Percentiles rank a stretch among this genome's conserved stretches.
Evolutionary conservation across 2,888 invertebrate species (phyloP).

Genomic region (Euzetes globulus): DNA sequence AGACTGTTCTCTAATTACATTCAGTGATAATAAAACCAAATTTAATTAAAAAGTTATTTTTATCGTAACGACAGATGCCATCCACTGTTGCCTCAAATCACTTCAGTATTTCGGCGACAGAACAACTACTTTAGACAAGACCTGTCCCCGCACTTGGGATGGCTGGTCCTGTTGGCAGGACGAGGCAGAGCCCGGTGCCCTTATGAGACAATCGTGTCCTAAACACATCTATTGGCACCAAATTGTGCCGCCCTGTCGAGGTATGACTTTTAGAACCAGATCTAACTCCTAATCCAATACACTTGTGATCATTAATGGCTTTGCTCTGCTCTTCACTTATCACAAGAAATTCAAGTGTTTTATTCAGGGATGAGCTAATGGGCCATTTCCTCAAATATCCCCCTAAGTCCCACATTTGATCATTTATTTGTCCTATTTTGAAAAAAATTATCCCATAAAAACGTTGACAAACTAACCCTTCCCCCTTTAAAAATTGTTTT

Average conservation of each 20-base stretch:
- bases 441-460: too few species aligned
- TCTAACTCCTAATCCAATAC: neutral
- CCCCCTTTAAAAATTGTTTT: too few species aligned
- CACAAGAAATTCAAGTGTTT: neutral
- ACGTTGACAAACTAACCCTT: too few species aligned
- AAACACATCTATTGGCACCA: slow-evolving; percentile 40
- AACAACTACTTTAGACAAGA: neutral
- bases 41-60: neutral
- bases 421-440: neutral
- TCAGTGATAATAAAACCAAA: neutral
- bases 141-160: slow-evolving; percentile 42
- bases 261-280: slow-evolving; percentile 27
- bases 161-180: slow-evolving; percentile 42
- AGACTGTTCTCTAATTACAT: neutral
- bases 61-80: slow-evolving; percentile 7
- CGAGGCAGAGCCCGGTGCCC: slow-evolving; percentile 34
- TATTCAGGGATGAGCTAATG: too few species aligned
- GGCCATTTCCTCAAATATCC: too few species aligned
- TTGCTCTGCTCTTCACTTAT: neutral
- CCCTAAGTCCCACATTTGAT: neutral
- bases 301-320: neutral
- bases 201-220: slow-evolving; percentile 36
- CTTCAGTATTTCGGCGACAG: slow-evolving; percentile 9
- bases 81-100: slow-evolving; percentile 18
- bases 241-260: slow-evolving; percentile 39